These are phyloP conservation scores for Theocolax elegans DNA, from an alignment of 1,140 invertebrate species.

Conservation along the genomic window DNA sequence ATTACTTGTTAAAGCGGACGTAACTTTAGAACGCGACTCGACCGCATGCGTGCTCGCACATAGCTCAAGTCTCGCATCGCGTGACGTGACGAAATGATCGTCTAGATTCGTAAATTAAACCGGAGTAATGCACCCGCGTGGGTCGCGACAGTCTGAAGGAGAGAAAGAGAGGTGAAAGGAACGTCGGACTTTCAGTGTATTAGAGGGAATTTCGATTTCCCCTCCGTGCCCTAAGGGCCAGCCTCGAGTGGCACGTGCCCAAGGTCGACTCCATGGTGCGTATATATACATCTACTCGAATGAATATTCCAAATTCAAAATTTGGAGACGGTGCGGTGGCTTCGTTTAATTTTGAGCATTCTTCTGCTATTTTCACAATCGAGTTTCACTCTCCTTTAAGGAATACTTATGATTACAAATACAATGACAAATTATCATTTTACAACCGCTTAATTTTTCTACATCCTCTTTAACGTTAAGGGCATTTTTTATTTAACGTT, in stretches of 20 bases:
- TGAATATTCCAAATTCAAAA: constrained; percentile 14
- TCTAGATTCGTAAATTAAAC: constrained; percentile 52
- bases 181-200: too few relatives aligned
- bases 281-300: too few relatives aligned
- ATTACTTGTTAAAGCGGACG: constrained; percentile 24
- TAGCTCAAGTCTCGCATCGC: not conserved
- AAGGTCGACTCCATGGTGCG: constrained; percentile 32
- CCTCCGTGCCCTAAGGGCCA: constrained; percentile 15
- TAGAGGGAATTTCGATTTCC: constrained; percentile 31
- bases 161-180: too few relatives aligned
- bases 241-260: constrained; percentile 13
- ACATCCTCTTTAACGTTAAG: too few relatives aligned
- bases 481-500: too few relatives aligned
- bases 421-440: too few relatives aligned
- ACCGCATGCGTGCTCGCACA: too few relatives aligned
- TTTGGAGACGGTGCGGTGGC: not conserved
- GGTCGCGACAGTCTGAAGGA: not conserved
- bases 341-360: constrained; percentile 15
- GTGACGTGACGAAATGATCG: constrained; percentile 45
- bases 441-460: too few relatives aligned
- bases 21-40: not conserved
- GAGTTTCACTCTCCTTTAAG: too few relatives aligned
- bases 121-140: constrained; percentile 30
- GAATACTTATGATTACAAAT: too few relatives aligned
- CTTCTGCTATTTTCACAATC: too few relatives aligned